These are phyloP conservation scores for Stigmatopora nigra DNA, from an alignment of 2,113 vertebrate species.

Conservation along the genomic window DNA sequence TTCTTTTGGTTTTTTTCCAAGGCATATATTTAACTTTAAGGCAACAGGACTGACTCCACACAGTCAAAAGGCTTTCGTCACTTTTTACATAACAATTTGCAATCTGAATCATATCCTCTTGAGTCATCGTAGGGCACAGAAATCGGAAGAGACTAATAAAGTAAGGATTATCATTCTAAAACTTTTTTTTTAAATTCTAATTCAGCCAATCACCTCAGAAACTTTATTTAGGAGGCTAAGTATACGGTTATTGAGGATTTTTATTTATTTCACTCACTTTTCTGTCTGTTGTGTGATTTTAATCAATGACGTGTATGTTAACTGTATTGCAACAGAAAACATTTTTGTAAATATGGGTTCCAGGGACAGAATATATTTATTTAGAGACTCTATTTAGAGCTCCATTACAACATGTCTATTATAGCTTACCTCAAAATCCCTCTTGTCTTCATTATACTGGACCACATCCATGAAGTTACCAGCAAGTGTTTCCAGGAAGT, in stretches of 20 bases:
- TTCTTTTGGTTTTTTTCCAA: slow-evolving; percentile 45
- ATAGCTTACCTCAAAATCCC: slow-evolving; percentile 61
- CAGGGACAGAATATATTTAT: neutral
- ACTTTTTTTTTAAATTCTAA: neutral
- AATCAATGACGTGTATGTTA: neutral
- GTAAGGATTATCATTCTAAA: neutral
- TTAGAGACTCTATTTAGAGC: neutral
- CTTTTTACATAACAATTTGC: no score
- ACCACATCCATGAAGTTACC: slow-evolving; percentile 66
- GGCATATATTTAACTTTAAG: slow-evolving; percentile 47
- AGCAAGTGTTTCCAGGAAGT: slow-evolving; percentile 60
- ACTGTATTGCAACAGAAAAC: neutral
- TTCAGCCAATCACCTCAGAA: neutral
- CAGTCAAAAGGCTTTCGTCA: no score
- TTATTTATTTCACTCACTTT: neutral
- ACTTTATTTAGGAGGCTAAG: neutral
- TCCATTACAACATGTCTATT: neutral
- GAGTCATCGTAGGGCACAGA: no score
- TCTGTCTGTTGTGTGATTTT: neutral
- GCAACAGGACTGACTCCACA: no score
- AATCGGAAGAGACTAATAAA: no score
- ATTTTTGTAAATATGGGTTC: neutral
- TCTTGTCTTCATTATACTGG: slow-evolving; percentile 65
- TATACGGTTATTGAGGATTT: neutral
- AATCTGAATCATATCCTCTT: no score